Conservation (phyloP, 2,888 invertebrate species). For the Leptothorax acervorum region DNA sequence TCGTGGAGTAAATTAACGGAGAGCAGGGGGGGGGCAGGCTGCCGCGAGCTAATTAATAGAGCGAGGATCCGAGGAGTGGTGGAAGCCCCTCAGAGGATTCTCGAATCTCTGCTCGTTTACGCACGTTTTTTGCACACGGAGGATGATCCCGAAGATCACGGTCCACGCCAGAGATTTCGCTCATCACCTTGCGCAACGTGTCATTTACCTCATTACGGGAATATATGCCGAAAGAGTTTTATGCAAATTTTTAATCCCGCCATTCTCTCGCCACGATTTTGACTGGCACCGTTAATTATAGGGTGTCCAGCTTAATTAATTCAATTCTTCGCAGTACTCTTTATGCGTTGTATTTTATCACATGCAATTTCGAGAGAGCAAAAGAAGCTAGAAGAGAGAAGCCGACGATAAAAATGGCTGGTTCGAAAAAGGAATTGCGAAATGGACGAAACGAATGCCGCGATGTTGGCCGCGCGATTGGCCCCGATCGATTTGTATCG, state of each 20-base stretch:
- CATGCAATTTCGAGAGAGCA: background rate
- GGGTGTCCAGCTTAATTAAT: constrained; percentile 9
- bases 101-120: constrained; percentile 55
- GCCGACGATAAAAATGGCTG: constrained; percentile 72
- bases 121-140: constrained; percentile 53
- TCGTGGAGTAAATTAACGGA: constrained; percentile 75
- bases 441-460: constrained; percentile 66
- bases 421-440: constrained; percentile 76
- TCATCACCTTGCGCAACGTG: constrained; percentile 61
- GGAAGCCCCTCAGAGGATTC: constrained; percentile 21
- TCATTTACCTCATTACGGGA: constrained; percentile 47
- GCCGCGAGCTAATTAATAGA: constrained; percentile 74
- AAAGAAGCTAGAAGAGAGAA: constrained; percentile 55
- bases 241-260: constrained; percentile 46
- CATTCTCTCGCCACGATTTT: constrained; percentile 16
- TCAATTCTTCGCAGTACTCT: constrained; percentile 4
- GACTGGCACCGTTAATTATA: constrained; percentile 33
- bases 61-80: constrained; percentile 36
- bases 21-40: constrained; percentile 64
- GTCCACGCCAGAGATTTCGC: constrained; percentile 57
- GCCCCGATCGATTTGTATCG: constrained; percentile 81
- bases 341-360: background rate
- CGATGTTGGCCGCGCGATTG: constrained; percentile 76
- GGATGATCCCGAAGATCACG: constrained; percentile 60
- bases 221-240: constrained; percentile 20